Evolutionary conservation across 2,888 invertebrate genomes (phyloP), one percentile per base, ranked within the genome.

Genomic region (Escarpia spicata): DNA sequence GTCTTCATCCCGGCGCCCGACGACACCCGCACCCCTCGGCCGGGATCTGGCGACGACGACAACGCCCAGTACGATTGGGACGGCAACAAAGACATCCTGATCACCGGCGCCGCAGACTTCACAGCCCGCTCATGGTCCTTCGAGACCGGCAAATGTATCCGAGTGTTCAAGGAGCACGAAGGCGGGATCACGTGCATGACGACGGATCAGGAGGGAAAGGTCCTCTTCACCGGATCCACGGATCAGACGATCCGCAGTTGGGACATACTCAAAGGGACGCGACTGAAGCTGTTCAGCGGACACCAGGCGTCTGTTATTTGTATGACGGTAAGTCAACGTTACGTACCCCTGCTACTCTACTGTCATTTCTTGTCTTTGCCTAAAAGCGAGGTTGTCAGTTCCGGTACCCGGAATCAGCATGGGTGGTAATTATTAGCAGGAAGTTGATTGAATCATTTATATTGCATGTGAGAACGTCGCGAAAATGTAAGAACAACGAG

Each of bases 171-270:
- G 93, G 97, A 97, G 4, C 97, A 97, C 95, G 95, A 95, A 4
- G 97, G 96, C 0, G 96, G 97, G 1, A 96, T 97, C 91, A 97
- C 96, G 92, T 96, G 96, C 94, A 96, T 97, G 96, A 96, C 96
- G 3, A 96, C 96, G 2, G 97, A 97, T 94, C 94, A 95, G 0
- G 94, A 94, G 10, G 97, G 97, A 3, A 92, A 92, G 58, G 58
- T 95, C 19, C 94, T 97, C 12, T 97, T 96, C 94, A 97, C 97
- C 2, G 97, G 97, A 92, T 96, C 97, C 93, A 96, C 96, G 3
- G 97, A 97, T 94, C 95, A 95, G 93, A 96, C 96, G 15, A 96
- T 97, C 91, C 95, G 96, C 19, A 96, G 96, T 92, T 97, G 97
- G 97, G 95, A 96, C 93, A 95, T 97, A 8, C 93, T 95, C 43